These are phyloP conservation scores for Eulithis prunata DNA, from an alignment of 2,888 invertebrate species.

Conservation along the genomic window DNA sequence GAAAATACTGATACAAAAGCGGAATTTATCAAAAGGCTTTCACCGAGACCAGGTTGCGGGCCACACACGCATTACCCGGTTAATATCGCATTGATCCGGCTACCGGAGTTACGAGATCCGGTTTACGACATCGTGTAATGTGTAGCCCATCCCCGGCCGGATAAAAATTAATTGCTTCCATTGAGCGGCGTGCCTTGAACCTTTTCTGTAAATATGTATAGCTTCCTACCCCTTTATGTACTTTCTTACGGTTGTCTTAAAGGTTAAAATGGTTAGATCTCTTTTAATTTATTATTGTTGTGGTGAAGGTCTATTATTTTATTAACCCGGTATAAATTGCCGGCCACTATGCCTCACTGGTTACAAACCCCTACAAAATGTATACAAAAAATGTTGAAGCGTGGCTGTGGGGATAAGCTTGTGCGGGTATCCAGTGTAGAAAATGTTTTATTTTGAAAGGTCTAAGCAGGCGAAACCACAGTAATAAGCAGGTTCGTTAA, in stretches of 20 bases:
- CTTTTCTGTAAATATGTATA: neutral
- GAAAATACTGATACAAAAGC: constrained; percentile 7
- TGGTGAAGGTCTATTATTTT: neutral
- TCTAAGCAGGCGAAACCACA: constrained; percentile 3
- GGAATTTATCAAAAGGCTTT: constrained; percentile 8
- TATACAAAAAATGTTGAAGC: no score
- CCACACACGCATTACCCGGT: constrained; percentile 45
- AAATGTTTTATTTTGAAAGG: neutral
- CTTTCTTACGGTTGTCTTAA: no score
- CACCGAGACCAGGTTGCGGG: constrained; percentile 15
- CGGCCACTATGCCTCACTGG: no score
- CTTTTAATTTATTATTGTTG: neutral
- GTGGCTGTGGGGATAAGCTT: no score
- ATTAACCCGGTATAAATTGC: no score
- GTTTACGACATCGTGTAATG: constrained; percentile 46
- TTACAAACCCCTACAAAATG: no score
- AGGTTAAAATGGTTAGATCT: no score
- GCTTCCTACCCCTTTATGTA: neutral
- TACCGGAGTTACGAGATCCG: constrained; percentile 47
- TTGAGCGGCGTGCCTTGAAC: constrained; percentile 21
- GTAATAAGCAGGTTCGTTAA: constrained; percentile 15
- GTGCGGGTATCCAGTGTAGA: neutral
- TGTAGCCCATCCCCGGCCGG: constrained; percentile 32
- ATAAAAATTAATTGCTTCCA: constrained; percentile 42
- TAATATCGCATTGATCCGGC: constrained; percentile 58